Percentiles rank a stretch among this genome's conserved stretches.
phyloP scores from a whole-genome alignment of 2,113 vertebrate species.

The Poeciliopsis prolifica region DNA sequence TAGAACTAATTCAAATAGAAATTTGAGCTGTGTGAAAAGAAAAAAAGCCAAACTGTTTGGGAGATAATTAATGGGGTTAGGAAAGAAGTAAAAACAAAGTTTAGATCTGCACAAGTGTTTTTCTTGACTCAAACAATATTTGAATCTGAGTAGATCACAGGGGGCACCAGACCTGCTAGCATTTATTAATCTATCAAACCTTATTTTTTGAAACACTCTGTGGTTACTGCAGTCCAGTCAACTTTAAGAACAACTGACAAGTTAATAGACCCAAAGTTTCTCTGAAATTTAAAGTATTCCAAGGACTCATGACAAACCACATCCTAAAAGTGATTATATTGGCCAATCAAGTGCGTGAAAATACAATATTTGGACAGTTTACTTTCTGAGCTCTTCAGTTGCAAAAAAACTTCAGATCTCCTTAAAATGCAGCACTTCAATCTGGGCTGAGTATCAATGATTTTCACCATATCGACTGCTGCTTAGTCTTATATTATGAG shows the following conservation, averaged over 20 bases:
- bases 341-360: not conserved
- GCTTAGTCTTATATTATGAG: not conserved
- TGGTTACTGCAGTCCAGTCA: not conserved
- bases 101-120: not conserved
- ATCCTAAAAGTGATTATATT: not conserved
- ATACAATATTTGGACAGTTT: not conserved
- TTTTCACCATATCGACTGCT: not conserved
- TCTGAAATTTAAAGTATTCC: not conserved
- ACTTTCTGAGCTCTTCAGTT: not conserved
- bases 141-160: not conserved
- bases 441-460: not conserved
- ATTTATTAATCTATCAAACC: not conserved
- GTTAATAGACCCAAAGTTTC: conserved; percentile 1
- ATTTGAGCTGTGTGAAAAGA: not conserved
- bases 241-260: not conserved
- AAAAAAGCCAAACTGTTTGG: not conserved
- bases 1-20: not conserved
- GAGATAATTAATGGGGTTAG: not conserved
- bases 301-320: not conserved
- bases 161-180: not conserved
- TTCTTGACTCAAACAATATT: not conserved
- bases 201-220: not conserved
- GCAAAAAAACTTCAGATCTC: not conserved
- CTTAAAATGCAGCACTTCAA: not conserved
- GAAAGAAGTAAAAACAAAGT: not conserved